Conservation (phyloP, 2,113 vertebrate genomes). For the Dissostichus mawsoni region DNA sequence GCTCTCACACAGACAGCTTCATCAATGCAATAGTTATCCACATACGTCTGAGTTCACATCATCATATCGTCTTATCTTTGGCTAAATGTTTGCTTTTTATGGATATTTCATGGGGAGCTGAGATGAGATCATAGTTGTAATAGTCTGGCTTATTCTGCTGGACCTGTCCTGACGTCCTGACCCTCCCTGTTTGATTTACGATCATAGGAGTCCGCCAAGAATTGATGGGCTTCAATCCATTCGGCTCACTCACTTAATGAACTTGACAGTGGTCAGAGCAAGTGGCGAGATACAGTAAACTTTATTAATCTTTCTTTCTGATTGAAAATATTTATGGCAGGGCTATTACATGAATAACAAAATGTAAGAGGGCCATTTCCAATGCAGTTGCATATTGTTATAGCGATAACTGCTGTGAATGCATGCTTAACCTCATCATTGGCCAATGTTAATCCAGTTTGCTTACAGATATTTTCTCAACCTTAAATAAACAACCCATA, state of each 20-base stretch:
- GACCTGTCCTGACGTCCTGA: conserved; percentile 58
- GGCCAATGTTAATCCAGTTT: conserved; percentile 45
- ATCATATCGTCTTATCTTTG: conserved; percentile 66
- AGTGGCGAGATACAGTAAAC: conserved; percentile 29
- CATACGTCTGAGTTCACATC: conserved; percentile 54
- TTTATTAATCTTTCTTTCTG: conserved; percentile 26
- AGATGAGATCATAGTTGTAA: conserved; percentile 73
- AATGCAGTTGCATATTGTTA: conserved; percentile 9
- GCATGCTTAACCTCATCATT: conserved; percentile 44
- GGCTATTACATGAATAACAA: conserved; percentile 24
- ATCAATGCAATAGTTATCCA: conserved; percentile 52
- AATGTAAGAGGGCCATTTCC: conserved; percentile 1
- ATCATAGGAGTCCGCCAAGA: conserved; percentile 43
- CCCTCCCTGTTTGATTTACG: conserved; percentile 73
- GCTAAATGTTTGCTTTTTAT: conserved; percentile 71
- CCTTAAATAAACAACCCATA: conserved; percentile 34
- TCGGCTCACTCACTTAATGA: conserved; percentile 79
- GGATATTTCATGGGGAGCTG: conserved; percentile 63
- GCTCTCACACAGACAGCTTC: conserved; percentile 57
- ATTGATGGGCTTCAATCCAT: conserved; percentile 66
- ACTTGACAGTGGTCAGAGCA: conserved; percentile 77
- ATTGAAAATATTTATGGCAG: conserved; percentile 27
- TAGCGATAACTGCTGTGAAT: conserved; percentile 21
- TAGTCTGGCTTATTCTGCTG: conserved; percentile 58
- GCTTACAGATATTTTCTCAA: conserved; percentile 50